Percentiles rank a stretch among this genome's conserved stretches.
These are phyloP conservation scores for Drosophila persimilis DNA, from an alignment of 1,140 invertebrate species.

Conservation along the genomic window DNA sequence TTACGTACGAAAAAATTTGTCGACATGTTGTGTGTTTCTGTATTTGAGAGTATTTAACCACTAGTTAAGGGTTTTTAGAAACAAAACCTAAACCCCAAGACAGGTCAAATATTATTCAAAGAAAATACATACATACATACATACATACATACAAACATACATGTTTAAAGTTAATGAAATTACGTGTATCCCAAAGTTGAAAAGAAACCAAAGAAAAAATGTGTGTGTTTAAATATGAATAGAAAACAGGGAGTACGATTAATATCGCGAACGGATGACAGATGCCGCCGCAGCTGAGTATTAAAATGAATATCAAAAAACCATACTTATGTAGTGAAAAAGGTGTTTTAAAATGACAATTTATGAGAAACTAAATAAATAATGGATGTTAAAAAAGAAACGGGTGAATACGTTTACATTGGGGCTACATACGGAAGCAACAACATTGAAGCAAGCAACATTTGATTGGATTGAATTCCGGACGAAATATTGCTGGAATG, in stretches of 20 bases:
- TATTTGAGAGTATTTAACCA: constrained; percentile 5
- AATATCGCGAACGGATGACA: constrained; percentile 15
- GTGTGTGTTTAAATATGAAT: constrained; percentile 15
- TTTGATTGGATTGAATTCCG: no score
- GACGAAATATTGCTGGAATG: no score
- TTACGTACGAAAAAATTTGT: constrained; percentile 5
- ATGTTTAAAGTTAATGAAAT: constrained; percentile 1
- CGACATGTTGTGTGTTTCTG: constrained; percentile 22
- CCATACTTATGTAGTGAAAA: constrained; percentile 27
- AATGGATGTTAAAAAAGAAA: constrained; percentile 52
- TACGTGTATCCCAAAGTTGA: neutral
- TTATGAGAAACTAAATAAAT: constrained; percentile 56
- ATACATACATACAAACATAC: neutral
- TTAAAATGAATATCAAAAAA: constrained; percentile 40
- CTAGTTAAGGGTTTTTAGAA: constrained; percentile 39
- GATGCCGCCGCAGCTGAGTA: constrained; percentile 52
- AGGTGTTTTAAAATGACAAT: constrained; percentile 43
- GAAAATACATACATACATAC: constrained; percentile 2
- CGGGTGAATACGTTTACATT: neutral
- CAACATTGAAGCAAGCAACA: neutral
- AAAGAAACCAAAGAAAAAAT: constrained; percentile 6
- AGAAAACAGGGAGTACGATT: constrained; percentile 2
- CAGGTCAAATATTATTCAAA: neutral
- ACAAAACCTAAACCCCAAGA: constrained; percentile 9
- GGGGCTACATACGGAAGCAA: no score